Evolutionary conservation across 2,888 invertebrate species (phyloP).

Genomic region (Drosophila subsilvestris): DNA sequence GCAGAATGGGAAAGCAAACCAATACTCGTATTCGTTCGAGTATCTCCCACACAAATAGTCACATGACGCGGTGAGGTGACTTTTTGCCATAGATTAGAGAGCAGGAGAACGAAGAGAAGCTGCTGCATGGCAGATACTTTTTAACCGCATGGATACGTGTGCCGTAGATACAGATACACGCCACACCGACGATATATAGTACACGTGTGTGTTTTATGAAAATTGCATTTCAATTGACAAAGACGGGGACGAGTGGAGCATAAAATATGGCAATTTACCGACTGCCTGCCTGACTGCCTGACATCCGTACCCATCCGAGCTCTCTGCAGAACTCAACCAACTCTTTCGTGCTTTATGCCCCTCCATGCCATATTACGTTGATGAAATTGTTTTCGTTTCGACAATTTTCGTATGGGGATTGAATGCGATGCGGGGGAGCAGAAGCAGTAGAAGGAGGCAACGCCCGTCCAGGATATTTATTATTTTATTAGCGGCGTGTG

Average conservation of each 20-base stretch:
- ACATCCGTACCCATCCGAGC: not conserved
- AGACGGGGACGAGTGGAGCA: constrained; percentile 55
- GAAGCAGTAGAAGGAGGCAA: constrained; percentile 22
- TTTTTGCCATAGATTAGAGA: constrained; percentile 51
- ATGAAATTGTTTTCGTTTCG: constrained; percentile 79
- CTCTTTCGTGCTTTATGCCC: constrained; percentile 64
- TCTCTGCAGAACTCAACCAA: too few species aligned
- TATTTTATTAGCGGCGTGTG: constrained; percentile 80
- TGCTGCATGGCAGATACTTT: constrained; percentile 43
- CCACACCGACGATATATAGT: too few species aligned
- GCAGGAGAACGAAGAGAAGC: constrained; percentile 20
- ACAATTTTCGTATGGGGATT: constrained; percentile 58
- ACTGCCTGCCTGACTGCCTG: not conserved
- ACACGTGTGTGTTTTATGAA: constrained; percentile 77
- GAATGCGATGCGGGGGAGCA: constrained; percentile 8
- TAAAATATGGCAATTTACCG: constrained; percentile 79
- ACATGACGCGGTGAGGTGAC: constrained; percentile 48
- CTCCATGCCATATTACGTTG: constrained; percentile 53
- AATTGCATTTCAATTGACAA: constrained; percentile 79
- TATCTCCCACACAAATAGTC: constrained; percentile 25
- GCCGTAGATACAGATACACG: not conserved
- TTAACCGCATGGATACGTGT: constrained; percentile 58
- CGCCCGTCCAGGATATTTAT: constrained; percentile 70
- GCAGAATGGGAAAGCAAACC: not conserved
- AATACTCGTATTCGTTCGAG: not conserved